Base-by-base conservation (phyloP, 2,888 invertebrate species). In the Bembecia ichneumoniformis region DNA sequence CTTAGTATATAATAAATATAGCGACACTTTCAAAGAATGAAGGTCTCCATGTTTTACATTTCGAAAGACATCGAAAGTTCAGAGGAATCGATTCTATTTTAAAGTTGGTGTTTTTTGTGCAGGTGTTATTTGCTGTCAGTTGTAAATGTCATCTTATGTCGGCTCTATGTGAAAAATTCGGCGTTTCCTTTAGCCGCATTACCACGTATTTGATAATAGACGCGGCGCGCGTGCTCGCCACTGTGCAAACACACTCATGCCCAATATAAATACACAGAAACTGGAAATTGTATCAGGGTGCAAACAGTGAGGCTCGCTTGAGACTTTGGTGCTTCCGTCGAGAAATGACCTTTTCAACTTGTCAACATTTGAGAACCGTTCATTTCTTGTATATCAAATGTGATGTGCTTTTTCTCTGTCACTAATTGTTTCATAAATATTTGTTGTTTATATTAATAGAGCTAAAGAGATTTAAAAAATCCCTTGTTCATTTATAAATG, bases 151-250 rank as follows among this genome's bases (percentile, higher is more conserved):
- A 28, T 28, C 28, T 28, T 28, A 28, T 28, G 28, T 28, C 9
- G 28, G 28, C n/a, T 40, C 40, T 5, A 40, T 5, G 13, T n/a
- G 13, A 40, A 71, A 70, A 78, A 72, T 80, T 82, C 79, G 82
- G 82, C 75, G 67, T 73, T 57, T 69, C 65, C 71, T 71, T 66
- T 70, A 64, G 62, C 54, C 60, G 59, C 63, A 81, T 86, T 86
- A 86, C 74, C 83, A 78, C 71, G 47, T 66, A 58, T 58, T 61
- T 63, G 84, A 73, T 86, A 86, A 86, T 74, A 71, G 73, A 61
- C 61, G 64, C 73, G 75, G 71, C 73, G 77, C 71, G 70, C 61
- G 48, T 35, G 49, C 65, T 61, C 59, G 64, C 59, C 76, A 74
- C 75, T 81, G 75, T 57, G 43, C 64, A 76, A 78, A 79, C 61